phyloP scores from a whole-genome alignment of 2,113 vertebrate species.

The Lates calcarifer region DNA sequence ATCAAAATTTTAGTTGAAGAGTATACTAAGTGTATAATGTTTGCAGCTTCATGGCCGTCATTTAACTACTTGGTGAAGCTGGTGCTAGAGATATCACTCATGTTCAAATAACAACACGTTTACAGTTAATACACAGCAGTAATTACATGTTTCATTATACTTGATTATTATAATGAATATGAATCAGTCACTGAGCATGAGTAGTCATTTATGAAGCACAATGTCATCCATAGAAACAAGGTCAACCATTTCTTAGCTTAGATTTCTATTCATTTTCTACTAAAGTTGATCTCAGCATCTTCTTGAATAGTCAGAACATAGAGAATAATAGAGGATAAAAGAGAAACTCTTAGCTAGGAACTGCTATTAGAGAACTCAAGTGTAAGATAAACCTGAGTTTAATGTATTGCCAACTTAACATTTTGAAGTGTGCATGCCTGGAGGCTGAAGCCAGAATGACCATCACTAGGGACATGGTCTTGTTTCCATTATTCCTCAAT shows the following conservation, averaged over 20 bases:
- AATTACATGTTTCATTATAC: constrained; percentile 38
- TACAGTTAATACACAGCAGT: constrained; percentile 7
- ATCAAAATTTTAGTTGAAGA: background rate
- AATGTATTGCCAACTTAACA: constrained; percentile 49
- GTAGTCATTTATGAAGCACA: constrained; percentile 43
- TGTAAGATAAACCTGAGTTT: constrained; percentile 37
- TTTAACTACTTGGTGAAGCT: background rate
- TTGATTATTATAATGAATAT: constrained; percentile 48
- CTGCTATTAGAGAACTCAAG: constrained; percentile 34
- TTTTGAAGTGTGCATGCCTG: constrained; percentile 55
- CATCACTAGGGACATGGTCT: constrained; percentile 26
- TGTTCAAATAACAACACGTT: background rate
- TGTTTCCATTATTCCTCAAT: constrained; percentile 19
- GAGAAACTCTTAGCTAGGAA: constrained; percentile 19
- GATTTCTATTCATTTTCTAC: background rate
- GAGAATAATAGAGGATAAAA: constrained; percentile 49
- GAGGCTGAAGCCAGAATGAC: constrained; percentile 29
- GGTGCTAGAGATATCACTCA: background rate
- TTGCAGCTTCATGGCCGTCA: background rate
- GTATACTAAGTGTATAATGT: background rate
- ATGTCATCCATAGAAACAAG: constrained; percentile 33
- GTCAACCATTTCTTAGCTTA: constrained; percentile 38
- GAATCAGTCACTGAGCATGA: constrained; percentile 32
- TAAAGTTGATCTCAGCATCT: constrained; percentile 55
- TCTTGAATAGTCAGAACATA: constrained; percentile 52